These are phyloP conservation scores for Ceyx erithaca DNA, from an alignment of 2,797 vertebrate species.

Conservation along the genomic window DNA sequence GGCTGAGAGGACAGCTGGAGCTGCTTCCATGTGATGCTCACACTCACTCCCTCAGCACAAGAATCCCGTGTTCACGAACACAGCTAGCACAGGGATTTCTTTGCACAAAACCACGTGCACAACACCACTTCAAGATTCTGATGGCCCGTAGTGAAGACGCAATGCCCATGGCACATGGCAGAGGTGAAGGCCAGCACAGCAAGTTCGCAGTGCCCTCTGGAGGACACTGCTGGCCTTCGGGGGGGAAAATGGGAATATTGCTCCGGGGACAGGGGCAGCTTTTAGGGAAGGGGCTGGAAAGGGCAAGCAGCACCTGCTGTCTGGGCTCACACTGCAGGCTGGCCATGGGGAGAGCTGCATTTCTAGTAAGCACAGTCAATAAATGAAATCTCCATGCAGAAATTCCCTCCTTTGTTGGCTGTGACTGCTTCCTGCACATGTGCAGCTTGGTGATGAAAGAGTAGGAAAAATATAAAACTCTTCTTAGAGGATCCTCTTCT, in stretches of 20 bases:
- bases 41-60: neutral
- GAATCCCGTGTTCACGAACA: neutral
- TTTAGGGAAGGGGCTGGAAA: neutral
- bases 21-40: neutral
- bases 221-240: neutral
- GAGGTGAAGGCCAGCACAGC: neutral
- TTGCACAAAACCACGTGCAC: neutral
- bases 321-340: neutral
- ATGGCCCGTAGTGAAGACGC: neutral
- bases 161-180: neutral
- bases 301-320: neutral
- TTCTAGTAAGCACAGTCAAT: neutral
- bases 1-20: neutral
- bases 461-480: neutral
- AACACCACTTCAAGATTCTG: neutral
- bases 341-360: neutral
- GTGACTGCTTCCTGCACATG: neutral
- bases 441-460: neutral
- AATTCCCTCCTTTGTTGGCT: neutral
- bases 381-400: neutral
- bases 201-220: constrained; percentile 70
- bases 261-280: neutral
- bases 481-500: neutral
- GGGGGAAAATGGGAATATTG: neutral
- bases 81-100: neutral